These are phyloP conservation scores for Hassar affinis DNA, from an alignment of 2,113 vertebrate genomes.

Conservation along the genomic window DNA sequence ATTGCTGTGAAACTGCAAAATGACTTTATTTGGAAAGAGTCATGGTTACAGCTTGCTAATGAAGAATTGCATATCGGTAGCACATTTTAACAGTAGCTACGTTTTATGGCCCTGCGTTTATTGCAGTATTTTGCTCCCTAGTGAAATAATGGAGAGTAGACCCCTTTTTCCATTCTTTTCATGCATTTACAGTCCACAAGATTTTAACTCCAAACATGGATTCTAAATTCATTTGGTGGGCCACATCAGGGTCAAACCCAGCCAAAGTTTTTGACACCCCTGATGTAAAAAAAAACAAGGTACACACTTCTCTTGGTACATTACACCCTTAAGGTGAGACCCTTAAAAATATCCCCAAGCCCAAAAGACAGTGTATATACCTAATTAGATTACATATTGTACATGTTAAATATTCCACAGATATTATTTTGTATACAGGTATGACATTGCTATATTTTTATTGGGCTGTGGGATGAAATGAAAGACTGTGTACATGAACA, in stretches of 20 bases:
- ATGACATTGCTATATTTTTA: constrained; percentile 73
- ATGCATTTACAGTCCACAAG: not conserved
- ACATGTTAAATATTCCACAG: constrained; percentile 79
- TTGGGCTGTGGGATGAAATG: constrained; percentile 60
- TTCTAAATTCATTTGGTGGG: not conserved
- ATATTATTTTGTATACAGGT: constrained; percentile 78
- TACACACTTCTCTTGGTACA: constrained; percentile 53
- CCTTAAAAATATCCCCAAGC: constrained; percentile 37
- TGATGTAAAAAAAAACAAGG: constrained; percentile 31
- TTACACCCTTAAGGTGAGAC: constrained; percentile 29
- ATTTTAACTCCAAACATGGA: not conserved
- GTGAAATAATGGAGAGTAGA: not conserved
- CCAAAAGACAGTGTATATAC: constrained; percentile 57
- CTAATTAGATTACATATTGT: constrained; percentile 59
- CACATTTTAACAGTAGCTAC: not conserved
- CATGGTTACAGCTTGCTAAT: not conserved
- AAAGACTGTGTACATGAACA: constrained; percentile 26
- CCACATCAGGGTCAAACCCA: not conserved
- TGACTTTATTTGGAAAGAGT: not conserved
- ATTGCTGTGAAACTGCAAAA: not conserved
- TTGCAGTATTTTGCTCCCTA: not conserved
- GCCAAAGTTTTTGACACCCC: not conserved
- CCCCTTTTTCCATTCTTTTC: not conserved
- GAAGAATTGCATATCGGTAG: not conserved
- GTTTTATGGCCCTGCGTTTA: not conserved